A percentile compares a stretch with the other conserved stretches of the same genome.
These are phyloP conservation scores for Theristicus caerulescens DNA, from an alignment of 2,113 vertebrate species.

Conservation along the genomic window DNA sequence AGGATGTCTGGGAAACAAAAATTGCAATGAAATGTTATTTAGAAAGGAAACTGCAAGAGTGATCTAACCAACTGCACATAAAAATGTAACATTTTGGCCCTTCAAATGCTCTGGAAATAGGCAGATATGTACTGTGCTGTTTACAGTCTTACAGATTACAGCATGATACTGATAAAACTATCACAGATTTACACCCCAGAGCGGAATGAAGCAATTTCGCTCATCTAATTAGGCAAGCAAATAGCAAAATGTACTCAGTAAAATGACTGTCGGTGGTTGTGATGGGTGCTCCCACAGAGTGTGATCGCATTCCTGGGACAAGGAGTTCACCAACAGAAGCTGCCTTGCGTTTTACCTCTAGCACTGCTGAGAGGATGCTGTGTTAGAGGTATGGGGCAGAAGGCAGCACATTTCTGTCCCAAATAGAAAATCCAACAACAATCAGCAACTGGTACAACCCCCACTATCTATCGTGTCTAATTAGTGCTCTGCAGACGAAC, in stretches of 20 bases:
- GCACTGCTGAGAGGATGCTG: neutral
- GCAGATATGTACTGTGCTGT: neutral
- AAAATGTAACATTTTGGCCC: neutral
- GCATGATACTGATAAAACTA: neutral
- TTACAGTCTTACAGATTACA: neutral
- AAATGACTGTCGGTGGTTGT: neutral
- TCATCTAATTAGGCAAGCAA: neutral
- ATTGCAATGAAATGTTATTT: neutral
- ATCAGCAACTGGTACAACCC: neutral
- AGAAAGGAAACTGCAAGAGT: neutral
- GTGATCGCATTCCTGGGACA: neutral
- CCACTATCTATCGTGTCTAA: neutral
- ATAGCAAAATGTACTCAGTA: neutral
- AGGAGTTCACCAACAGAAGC: neutral
- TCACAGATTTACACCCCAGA: neutral
- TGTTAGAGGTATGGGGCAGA: accelerated
- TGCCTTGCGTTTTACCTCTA: neutral
- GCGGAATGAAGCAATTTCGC: neutral
- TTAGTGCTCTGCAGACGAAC: neutral
- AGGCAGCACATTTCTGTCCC: neutral
- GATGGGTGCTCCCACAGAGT: neutral
- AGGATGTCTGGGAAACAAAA: neutral
- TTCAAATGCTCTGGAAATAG: neutral
- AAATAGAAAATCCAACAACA: neutral
- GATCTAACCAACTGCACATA: neutral